These are phyloP conservation scores for Condylura cristata DNA, from an alignment of 2,113 vertebrate genomes.

Conservation along the genomic window DNA sequence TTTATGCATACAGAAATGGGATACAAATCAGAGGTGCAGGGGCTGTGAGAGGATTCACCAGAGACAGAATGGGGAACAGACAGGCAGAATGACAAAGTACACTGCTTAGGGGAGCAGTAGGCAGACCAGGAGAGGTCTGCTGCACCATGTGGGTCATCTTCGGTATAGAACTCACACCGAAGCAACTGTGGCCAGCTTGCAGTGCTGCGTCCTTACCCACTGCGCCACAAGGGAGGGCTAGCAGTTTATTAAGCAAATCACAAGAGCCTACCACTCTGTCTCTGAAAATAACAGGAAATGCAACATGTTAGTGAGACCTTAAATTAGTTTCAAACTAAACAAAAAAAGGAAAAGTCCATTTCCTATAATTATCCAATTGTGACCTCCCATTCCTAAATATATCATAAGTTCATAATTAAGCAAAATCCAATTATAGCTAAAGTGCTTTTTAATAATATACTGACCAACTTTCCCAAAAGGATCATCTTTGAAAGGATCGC, in stretches of 20 bases:
- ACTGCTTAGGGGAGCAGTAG: too few species aligned
- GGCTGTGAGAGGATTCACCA: too few species aligned
- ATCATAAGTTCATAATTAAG: constrained; percentile 28
- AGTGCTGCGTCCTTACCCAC: too few species aligned
- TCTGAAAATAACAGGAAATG: constrained; percentile 11
- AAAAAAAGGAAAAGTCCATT: constrained; percentile 38
- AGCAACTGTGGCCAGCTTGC: too few species aligned
- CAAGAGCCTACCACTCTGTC: constrained; percentile 8
- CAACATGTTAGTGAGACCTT: not conserved
- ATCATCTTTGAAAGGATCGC: constrained; percentile 97
- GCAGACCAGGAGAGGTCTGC: too few species aligned
- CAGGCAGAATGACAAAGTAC: too few species aligned
- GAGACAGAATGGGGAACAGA: too few species aligned
- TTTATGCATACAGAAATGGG: too few species aligned
- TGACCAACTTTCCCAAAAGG: constrained; percentile 97
- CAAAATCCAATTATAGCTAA: constrained; percentile 30
- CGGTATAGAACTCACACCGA: too few species aligned
- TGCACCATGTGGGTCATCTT: too few species aligned
- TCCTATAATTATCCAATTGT: constrained; percentile 4
- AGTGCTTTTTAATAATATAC: constrained; percentile 65
- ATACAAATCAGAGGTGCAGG: too few species aligned
- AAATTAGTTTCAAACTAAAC: constrained; percentile 43
- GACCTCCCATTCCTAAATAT: constrained; percentile 23
- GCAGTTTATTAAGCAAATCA: constrained; percentile 36
- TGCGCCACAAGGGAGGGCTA: too few species aligned